Evolutionary conservation across 2,113 vertebrate genomes (phyloP).

Genomic region (Cryptomyrus ogoouensis): DNA sequence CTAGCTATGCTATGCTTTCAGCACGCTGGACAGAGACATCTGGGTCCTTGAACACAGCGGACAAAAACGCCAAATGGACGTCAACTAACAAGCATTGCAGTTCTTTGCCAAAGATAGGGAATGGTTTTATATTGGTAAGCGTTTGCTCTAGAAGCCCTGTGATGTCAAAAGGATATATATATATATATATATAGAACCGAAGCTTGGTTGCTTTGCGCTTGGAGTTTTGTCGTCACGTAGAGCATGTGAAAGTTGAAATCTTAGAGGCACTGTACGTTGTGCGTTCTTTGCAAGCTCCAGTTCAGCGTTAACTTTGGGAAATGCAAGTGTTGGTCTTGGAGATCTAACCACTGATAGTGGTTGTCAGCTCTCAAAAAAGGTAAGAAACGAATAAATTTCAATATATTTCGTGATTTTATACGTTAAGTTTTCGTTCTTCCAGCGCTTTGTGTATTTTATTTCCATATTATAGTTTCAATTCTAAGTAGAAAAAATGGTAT

Average conservation of each 20-base stretch:
- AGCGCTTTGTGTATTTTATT: conserved; percentile 4
- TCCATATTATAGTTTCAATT: conserved; percentile 29
- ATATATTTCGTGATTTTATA: conserved; percentile 36
- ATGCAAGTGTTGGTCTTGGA: conserved; percentile 87
- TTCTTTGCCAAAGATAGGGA: conserved; percentile 61
- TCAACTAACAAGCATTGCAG: conserved; percentile 59
- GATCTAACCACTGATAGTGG: conserved; percentile 88
- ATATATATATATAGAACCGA: conserved; percentile 32
- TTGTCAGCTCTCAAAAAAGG: conserved; percentile 83
- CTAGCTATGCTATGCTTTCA: conserved; percentile 71
- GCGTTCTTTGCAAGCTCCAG: conserved; percentile 68
- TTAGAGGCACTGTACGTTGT: conserved; percentile 67
- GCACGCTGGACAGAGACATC: conserved; percentile 88
- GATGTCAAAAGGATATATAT: conserved; percentile 40
- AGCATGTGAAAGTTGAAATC: conserved; percentile 79
- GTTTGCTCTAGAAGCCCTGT: conserved; percentile 41
- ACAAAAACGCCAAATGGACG: conserved; percentile 64
- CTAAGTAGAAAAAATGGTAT: conserved; percentile 28
- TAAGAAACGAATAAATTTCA: conserved; percentile 65
- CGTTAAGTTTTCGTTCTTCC: background rate
- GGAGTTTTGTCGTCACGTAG: conserved; percentile 57
- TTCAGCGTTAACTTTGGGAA: conserved; percentile 93
- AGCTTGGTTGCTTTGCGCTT: conserved; percentile 42
- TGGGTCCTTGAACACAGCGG: conserved; percentile 60
- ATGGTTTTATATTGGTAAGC: conserved; percentile 51